A percentile compares a stretch with the other conserved stretches of the same genome.
Conservation (phyloP, 2,113 vertebrate species). For the Ploceus nigricollis region DNA sequence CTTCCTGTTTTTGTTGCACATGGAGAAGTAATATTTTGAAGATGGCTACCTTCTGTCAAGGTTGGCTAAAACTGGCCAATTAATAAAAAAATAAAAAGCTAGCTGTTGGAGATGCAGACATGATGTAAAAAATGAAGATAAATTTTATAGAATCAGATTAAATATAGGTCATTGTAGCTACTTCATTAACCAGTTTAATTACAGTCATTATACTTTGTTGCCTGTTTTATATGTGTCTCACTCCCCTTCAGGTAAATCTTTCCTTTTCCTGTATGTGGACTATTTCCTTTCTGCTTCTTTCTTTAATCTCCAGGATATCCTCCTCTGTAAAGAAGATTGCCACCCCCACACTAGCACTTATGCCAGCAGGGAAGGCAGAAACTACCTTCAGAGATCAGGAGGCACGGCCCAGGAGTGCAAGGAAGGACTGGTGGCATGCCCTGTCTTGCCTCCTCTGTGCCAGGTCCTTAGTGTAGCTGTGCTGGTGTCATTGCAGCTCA, state of each 20-base stretch:
- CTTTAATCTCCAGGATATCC: conserved; percentile 22
- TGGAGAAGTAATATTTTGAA: neutral
- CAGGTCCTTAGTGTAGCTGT: neutral
- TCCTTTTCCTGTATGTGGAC: neutral
- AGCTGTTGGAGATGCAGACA: neutral
- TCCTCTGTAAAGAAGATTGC: conserved; percentile 37
- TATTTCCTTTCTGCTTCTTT: neutral
- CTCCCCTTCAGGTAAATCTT: conserved; percentile 1
- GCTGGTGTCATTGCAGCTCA: neutral
- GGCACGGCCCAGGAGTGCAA: rapidly evolving
- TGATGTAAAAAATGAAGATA: neutral
- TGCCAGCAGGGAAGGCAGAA: neutral
- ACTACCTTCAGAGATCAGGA: neutral
- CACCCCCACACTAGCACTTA: neutral
- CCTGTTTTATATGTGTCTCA: neutral
- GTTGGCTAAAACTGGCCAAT: neutral
- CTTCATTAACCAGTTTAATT: neutral
- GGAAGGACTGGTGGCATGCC: neutral
- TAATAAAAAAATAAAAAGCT: neutral
- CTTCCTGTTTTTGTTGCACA: neutral
- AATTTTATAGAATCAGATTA: neutral
- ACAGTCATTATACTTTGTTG: neutral
- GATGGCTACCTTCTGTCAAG: neutral
- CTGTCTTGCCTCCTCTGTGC: neutral
- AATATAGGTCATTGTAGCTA: neutral